Evolutionary conservation across 2,113 vertebrate species (phyloP).

Genomic region (Phylloscopus whistleri): DNA sequence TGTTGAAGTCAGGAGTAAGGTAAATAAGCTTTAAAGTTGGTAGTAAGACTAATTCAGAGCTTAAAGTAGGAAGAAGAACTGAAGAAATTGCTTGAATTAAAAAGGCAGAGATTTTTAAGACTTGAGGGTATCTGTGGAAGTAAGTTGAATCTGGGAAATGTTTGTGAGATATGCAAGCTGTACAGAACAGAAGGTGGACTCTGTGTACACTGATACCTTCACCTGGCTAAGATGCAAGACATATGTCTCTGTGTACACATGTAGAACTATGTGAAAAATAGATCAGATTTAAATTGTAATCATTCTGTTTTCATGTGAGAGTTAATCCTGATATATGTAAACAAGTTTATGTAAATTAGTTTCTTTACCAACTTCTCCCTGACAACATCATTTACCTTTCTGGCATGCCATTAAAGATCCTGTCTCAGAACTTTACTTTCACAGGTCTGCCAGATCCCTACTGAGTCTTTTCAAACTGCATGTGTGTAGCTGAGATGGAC

Average conservation of each 20-base stretch:
- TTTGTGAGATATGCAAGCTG: background rate
- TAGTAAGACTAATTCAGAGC: background rate
- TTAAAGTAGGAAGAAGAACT: background rate
- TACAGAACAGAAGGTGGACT: background rate
- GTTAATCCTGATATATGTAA: background rate
- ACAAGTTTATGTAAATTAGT: background rate
- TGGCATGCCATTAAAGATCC: background rate
- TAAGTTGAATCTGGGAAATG: background rate
- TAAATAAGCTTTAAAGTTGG: background rate
- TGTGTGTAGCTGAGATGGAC: background rate
- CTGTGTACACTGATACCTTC: background rate
- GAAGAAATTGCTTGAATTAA: background rate
- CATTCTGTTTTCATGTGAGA: background rate
- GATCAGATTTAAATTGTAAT: background rate
- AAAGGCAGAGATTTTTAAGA: background rate
- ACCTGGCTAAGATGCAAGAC: background rate
- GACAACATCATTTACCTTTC: background rate
- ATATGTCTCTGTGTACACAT: background rate
- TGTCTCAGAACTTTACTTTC: slow-evolving; percentile 10
- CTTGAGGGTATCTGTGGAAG: background rate
- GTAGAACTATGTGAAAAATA: background rate
- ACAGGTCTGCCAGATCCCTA: background rate
- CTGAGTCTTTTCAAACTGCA: background rate
- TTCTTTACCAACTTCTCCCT: background rate
- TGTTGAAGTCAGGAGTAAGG: background rate